Percentiles rank a stretch among this genome's conserved stretches.
Evolutionary conservation across 2,888 invertebrate genomes (phyloP).

Genomic region (Antitype chi): DNA sequence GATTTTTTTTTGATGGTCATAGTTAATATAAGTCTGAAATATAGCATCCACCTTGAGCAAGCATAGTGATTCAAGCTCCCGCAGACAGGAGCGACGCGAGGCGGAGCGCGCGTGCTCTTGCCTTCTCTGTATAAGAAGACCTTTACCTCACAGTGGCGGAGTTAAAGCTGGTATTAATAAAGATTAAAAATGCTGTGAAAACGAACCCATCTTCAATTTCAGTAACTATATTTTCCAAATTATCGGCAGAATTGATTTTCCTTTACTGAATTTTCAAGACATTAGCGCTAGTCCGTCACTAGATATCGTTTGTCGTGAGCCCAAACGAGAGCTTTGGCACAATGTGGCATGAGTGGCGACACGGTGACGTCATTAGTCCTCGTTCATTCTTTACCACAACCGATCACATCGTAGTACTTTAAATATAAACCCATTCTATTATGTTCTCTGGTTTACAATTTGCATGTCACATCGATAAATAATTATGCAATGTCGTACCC

Average conservation of each 20-base stretch:
- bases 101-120: too few relatives aligned
- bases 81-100: too few relatives aligned
- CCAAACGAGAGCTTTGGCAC: background rate
- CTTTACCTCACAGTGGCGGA: background rate
- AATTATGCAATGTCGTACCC: background rate
- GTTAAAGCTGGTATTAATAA: too few relatives aligned
- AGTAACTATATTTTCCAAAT: background rate
- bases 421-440: conserved; percentile 6
- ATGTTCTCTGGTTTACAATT: conserved; percentile 12
- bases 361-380: conserved; percentile 39
- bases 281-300: conserved; percentile 16
- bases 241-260: background rate
- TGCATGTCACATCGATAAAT: conserved; percentile 11
- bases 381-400: conserved; percentile 25
- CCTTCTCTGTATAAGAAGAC: background rate
- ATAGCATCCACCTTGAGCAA: background rate
- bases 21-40: background rate
- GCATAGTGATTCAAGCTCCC: background rate
- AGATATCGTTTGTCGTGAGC: conserved; percentile 24
- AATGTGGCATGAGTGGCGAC: conserved; percentile 22
- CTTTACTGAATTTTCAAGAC: conserved; percentile 8
- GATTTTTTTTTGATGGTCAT: background rate
- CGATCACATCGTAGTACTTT: conserved; percentile 11
- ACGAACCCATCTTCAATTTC: background rate
- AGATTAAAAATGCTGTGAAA: background rate